Percentiles rank a stretch among this genome's conserved stretches.
These are phyloP conservation scores for Drosophila neocordata DNA, from an alignment of 1,140 invertebrate species.

Conservation along the genomic window DNA sequence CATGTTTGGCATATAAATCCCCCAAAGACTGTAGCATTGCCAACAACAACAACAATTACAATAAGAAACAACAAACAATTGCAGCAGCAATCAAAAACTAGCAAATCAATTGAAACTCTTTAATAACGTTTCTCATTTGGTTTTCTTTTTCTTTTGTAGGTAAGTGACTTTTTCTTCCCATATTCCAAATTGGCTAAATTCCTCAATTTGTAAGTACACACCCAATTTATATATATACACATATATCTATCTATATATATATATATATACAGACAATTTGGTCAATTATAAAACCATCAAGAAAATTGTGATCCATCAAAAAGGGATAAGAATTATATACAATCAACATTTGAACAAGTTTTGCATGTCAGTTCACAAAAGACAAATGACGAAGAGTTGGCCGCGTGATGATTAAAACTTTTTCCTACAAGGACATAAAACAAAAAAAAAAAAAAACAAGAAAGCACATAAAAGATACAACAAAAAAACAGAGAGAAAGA, in stretches of 20 bases:
- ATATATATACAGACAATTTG: constrained; percentile 15
- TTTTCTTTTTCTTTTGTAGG: constrained; percentile 6
- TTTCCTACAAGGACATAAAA: constrained; percentile 29
- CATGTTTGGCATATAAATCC: constrained; percentile 72
- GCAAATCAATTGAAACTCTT: constrained; percentile 13
- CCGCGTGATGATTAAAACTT: constrained; percentile 20
- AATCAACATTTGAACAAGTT: constrained; percentile 62
- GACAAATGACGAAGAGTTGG: constrained; percentile 57
- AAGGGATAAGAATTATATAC: constrained; percentile 25
- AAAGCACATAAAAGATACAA: constrained; percentile 10
- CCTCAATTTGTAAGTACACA: constrained; percentile 41
- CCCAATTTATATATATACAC: constrained; percentile 15
- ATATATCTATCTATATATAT: constrained; percentile 12
- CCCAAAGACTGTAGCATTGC: constrained; percentile 24
- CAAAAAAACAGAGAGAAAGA: neutral
- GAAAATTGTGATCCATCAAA: constrained; percentile 63
- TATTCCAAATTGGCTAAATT: neutral
- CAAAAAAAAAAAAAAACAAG: no score
- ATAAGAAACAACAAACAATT: constrained; percentile 6
- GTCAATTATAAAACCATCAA: constrained; percentile 65
- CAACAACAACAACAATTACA: neutral
- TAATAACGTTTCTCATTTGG: neutral
- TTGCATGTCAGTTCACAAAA: constrained; percentile 57
- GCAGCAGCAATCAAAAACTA: constrained; percentile 16
- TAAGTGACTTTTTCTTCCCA: constrained; percentile 23